Evolutionary conservation across 30 jellyfish, hydroid and myxozoan genomes (phyloP).

Genomic region (Rhopilema esculentum): DNA sequence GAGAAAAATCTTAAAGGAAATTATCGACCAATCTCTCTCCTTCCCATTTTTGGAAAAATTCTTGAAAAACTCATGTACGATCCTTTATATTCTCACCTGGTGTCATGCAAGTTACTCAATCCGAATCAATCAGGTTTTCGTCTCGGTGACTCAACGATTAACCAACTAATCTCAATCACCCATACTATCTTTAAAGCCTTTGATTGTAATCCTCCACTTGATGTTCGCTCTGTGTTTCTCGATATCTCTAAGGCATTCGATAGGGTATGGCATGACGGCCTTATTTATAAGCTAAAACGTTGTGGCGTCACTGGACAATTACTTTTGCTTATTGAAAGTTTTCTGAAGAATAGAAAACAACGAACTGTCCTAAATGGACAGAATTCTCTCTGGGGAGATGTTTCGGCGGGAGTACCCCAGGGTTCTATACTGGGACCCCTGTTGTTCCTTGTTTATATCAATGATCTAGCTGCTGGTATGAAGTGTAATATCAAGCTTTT

Average conservation of each 20-base stretch:
- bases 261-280: conserved; percentile 75
- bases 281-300: conserved; percentile 52
- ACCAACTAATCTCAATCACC: too few relatives aligned
- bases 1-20: conserved; percentile 30
- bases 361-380: conserved; percentile 65
- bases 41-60: too few relatives aligned
- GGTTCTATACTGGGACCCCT: conserved; percentile 73
- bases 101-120: too few relatives aligned
- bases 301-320: conserved; percentile 66
- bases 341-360: conserved; percentile 52
- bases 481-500: conserved; percentile 62
- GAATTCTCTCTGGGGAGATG: conserved; percentile 64
- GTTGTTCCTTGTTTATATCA: conserved; percentile 48
- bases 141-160: too few relatives aligned
- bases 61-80: too few relatives aligned
- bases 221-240: too few relatives aligned
- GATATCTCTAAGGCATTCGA: conserved; percentile 64
- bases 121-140: too few relatives aligned
- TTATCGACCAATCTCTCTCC: conserved; percentile 40
- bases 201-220: too few relatives aligned
- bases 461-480: conserved; percentile 56
- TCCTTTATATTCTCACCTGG: too few relatives aligned
- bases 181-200: too few relatives aligned
- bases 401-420: conserved; percentile 77
- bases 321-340: conserved; percentile 26